Conservation (phyloP, 2,113 vertebrate genomes). For the Ondatra zibethicus region DNA sequence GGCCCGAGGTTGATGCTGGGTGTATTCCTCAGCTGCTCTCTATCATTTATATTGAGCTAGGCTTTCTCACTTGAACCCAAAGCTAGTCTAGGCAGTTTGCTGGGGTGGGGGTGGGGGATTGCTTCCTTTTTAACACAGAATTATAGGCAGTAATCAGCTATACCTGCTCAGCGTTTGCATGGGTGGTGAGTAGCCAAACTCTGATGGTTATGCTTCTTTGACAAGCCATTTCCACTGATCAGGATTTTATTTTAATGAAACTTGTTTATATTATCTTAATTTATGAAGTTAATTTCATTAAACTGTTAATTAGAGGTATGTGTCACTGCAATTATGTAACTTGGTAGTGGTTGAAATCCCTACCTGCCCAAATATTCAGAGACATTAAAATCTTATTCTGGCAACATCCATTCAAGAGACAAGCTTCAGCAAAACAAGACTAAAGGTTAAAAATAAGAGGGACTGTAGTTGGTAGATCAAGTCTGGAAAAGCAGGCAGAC, state of each 20-base stretch:
- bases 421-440: background rate
- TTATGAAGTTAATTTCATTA: slow-evolving; percentile 23
- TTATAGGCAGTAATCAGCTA: background rate
- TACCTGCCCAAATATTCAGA: background rate
- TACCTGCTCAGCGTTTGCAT: background rate
- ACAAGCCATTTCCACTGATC: background rate
- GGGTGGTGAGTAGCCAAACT: background rate
- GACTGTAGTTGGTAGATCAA: background rate
- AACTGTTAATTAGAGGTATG: slow-evolving; percentile 11
- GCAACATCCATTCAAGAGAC: background rate
- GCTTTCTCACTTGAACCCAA: background rate
- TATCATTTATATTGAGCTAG: background rate
- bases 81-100: background rate
- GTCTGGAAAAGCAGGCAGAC: background rate
- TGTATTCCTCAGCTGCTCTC: background rate
- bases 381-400: slow-evolving; percentile 38
- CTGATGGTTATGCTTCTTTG: background rate
- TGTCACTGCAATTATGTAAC: background rate
- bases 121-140: background rate
- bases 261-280: slow-evolving; percentile 8
- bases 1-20: background rate
- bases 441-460: slow-evolving; percentile 6
- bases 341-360: slow-evolving; percentile 3
- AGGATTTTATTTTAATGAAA: slow-evolving; percentile 33
- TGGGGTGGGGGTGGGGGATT: too few species aligned